Conservation (phyloP, 2,888 invertebrate species). For the Lysandra bellargus region DNA sequence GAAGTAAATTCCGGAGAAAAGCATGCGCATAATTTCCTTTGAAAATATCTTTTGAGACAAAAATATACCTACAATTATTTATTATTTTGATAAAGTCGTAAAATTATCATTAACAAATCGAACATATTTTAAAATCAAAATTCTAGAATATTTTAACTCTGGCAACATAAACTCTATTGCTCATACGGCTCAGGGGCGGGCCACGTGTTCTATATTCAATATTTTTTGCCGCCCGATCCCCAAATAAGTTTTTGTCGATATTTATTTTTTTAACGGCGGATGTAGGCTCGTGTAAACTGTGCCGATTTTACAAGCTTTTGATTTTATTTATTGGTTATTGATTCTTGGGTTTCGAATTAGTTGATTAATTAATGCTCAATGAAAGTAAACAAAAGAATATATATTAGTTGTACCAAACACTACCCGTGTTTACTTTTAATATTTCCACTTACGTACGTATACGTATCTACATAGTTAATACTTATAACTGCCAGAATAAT, state of each 20-base stretch:
- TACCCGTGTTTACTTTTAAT: too few relatives aligned
- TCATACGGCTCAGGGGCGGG: constrained; percentile 16
- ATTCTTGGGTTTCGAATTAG: background rate
- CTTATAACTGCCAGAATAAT: too few relatives aligned
- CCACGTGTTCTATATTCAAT: constrained; percentile 34
- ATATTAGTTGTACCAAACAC: too few relatives aligned
- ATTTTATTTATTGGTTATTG: constrained; percentile 19
- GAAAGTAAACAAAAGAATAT: too few relatives aligned
- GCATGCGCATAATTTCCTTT: too few relatives aligned
- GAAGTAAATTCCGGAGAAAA: background rate
- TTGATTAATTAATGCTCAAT: too few relatives aligned
- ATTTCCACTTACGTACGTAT: too few relatives aligned
- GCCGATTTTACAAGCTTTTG: constrained; percentile 20
- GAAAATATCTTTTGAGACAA: too few relatives aligned
- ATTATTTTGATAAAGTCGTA: too few relatives aligned
- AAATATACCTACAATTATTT: too few relatives aligned
- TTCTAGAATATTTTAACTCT: background rate
- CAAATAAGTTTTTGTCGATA: constrained; percentile 25
- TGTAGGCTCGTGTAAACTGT: constrained; percentile 27
- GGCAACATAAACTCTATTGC: background rate
- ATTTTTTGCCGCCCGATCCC: constrained; percentile 27
- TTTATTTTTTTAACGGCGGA: constrained; percentile 27
- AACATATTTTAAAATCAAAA: background rate
- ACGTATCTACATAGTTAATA: too few relatives aligned
- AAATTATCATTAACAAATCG: background rate